Evolutionary conservation across 2,888 invertebrate species (phyloP), one percentile per base, ranked within the genome.

Genomic region (Cheilosia impressa): DNA sequence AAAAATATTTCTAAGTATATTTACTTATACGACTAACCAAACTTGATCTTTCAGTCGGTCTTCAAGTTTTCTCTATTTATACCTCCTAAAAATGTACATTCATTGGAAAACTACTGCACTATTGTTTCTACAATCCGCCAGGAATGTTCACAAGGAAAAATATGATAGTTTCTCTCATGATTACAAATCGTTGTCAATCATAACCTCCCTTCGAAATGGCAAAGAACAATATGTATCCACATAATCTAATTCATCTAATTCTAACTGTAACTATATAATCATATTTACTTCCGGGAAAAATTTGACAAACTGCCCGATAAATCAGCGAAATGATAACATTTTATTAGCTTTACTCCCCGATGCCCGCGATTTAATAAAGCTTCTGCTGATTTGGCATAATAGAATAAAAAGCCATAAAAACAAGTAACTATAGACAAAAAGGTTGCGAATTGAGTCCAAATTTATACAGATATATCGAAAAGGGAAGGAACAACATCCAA

Each of bases 351-450:
- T 19, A n/a, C 47, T 47, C 47, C 58, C 57, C 58, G 41, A 65
- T 60, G 41, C 50, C 27, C 50, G 65, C 65, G 31, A 63, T 65
- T 73, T 73, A 65, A 73, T 73, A 58, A 66, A 24, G 50, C 41
- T 66, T 58, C 15, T 53, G 75, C 75, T 58, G 66, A 75, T 38
- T 66, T 75, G 65, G n/a, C 66, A 75, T 66, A 50, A 58, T 57
- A 65, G 17, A n/a, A 63, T 45, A 62, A 65, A 47, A 50, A 58
- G 57, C 66, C 27, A 75, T 75, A 75, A 75, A 75, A 75, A 38
- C 19, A 57, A 58, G 41, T 47, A 47, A 41, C 24, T 15, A n/a
- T n/a, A 13, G 50, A 45, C 19, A 43, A 24, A 24, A 45, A 75
- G 55, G 55, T 73, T 57, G 62, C 17, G 43, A 53, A 62, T 53